Evolutionary conservation across 1,140 invertebrate genomes (phyloP).

Genomic region (Dinothrombium tinctorium): DNA sequence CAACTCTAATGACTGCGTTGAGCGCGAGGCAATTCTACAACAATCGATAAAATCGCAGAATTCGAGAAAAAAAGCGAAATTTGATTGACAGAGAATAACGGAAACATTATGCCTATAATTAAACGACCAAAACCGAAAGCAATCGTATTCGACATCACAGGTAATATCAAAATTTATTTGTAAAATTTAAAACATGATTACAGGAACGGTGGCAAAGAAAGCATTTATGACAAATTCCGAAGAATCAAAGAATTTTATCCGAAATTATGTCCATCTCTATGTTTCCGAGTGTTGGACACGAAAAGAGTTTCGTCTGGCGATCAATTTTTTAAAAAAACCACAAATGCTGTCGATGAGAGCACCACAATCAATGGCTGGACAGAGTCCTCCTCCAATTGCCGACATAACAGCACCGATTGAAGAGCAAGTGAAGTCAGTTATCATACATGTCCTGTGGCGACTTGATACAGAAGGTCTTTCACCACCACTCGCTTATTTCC

Average conservation of each 20-base stretch:
- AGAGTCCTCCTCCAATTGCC: neutral
- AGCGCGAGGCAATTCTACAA: too few species aligned
- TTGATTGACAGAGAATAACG: too few species aligned
- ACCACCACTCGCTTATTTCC: neutral
- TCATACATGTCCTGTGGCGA: neutral
- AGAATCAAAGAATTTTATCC: neutral
- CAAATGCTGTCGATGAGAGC: too few species aligned
- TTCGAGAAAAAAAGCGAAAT: too few species aligned
- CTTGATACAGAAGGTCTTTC: neutral
- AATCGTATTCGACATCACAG: neutral
- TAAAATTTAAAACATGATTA: too few species aligned
- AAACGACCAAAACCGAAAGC: neutral
- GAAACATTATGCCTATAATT: too few species aligned
- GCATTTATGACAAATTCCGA: slow-evolving; percentile 1
- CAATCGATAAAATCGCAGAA: too few species aligned
- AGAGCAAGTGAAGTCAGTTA: neutral
- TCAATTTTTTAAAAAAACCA: neutral
- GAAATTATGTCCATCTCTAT: neutral
- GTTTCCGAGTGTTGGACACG: neutral
- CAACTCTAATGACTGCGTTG: too few species aligned
- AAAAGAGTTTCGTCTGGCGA: neutral
- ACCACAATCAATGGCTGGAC: too few species aligned
- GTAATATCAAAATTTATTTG: too few species aligned
- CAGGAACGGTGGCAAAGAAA: neutral
- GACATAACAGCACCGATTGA: neutral